Evolutionary conservation across 2,113 vertebrate genomes (phyloP).

Genomic region (Sphaerodactylus townsendi): DNA sequence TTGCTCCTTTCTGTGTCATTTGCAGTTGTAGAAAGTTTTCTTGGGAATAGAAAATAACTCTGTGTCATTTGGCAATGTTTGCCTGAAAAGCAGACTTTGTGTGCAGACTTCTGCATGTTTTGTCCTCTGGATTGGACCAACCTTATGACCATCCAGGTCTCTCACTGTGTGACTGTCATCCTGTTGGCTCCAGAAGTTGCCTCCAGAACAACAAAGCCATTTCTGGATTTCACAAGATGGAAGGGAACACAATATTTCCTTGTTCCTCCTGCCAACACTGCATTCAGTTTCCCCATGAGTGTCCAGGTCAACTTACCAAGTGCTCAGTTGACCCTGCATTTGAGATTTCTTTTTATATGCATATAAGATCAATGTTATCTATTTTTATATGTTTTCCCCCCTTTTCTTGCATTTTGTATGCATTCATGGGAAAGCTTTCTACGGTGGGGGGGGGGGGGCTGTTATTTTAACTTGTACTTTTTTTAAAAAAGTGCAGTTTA

Average conservation of each 20-base stretch:
- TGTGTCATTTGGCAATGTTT: not conserved
- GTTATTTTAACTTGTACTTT: constrained; percentile 58
- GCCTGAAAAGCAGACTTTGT: too few relatives aligned
- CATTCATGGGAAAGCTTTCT: constrained; percentile 62
- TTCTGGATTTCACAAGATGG: too few relatives aligned
- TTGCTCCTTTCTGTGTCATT: not conserved
- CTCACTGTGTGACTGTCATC: too few relatives aligned
- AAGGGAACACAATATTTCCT: constrained; percentile 10
- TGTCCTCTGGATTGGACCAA: not conserved
- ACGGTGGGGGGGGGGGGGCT: too few relatives aligned
- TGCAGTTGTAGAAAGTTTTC: not conserved
- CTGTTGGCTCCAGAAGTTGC: not conserved
- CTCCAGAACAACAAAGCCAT: not conserved
- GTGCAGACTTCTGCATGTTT: not conserved
- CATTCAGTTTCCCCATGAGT: not conserved
- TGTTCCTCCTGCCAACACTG: not conserved
- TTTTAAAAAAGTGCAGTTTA: constrained; percentile 56
- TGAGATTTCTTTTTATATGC: constrained; percentile 65
- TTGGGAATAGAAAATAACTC: not conserved
- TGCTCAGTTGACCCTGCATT: constrained; percentile 47
- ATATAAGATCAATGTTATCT: constrained; percentile 66
- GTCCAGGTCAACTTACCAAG: constrained; percentile 55
- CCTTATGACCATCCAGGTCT: not conserved
- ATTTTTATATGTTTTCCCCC: constrained; percentile 75
- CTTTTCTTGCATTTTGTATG: constrained; percentile 71